Base-by-base conservation (phyloP, 2,113 vertebrate genomes). In the Catagonus wagneri region DNA sequence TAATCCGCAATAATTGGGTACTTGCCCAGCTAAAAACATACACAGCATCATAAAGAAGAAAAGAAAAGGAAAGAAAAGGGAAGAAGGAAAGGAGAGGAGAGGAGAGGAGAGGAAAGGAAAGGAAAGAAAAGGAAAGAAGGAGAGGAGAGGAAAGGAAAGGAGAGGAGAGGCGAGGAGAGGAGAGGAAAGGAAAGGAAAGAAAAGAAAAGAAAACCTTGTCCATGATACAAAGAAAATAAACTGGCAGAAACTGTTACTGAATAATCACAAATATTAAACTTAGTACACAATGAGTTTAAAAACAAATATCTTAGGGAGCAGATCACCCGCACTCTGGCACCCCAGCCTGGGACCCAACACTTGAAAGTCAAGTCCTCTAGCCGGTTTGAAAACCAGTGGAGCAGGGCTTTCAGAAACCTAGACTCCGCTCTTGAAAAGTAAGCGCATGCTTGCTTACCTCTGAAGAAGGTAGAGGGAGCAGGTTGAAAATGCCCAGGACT, bases 341-440 rank as follows among this genome's bases (percentile, higher is more conserved):
- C 13, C 0, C 54, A 58, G 76, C 54, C 54, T 79, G 54, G 54
- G 54, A 22, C 0, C 6, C 27, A 6, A 54, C 52, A 19, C 17
- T 11, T 0, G 11, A 17, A 54, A 29, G 10, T 78, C 1, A 3
- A 4, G n/a, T 52, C 32, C 6, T 32, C 4, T 29, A 58, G 32
- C 32, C 23, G 32, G 20, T 58, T 20, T 34, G 76, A 58, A 23
- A 13, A 20, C 4, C 54, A 34, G 20, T 12, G 76, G 20, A 56
- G 11, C 32, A 79, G 54, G 19, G 11, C 32, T n/a, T 12, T 20
- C 19, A 20, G 52, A 23, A 29, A 23, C 52, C 32, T 56, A 6
- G 29, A 54, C 50, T 56, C 29, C 2, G 7, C 76, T 56, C 76
- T 32, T 79, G 54, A 58, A 12, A 20, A 79, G 3, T 11, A 13